These are phyloP conservation scores for Eulithis prunata DNA, from an alignment of 2,888 invertebrate species.

Conservation along the genomic window DNA sequence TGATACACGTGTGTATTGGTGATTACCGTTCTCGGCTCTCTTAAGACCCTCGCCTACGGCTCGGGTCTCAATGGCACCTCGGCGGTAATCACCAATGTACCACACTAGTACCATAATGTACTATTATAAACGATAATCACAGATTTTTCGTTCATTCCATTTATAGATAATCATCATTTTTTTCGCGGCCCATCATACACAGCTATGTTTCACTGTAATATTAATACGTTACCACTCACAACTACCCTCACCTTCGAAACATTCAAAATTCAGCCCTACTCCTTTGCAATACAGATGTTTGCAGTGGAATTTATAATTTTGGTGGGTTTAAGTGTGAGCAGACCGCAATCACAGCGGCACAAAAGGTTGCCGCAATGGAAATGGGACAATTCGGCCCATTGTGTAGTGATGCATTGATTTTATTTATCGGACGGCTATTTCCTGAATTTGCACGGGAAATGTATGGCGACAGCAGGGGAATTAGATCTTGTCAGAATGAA, in stretches of 20 bases:
- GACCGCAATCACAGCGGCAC: conserved; percentile 28
- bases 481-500: conserved; percentile 26
- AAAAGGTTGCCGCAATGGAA: conserved; percentile 55
- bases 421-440: conserved; percentile 49
- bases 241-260: conserved; percentile 2
- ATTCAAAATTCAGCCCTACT: conserved; percentile 6
- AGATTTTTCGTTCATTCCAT: conserved; percentile 25
- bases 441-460: conserved; percentile 38
- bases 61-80: too few relatives aligned
- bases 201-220: conserved; percentile 57
- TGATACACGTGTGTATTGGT: too few relatives aligned
- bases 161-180: conserved; percentile 53
- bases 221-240: conserved; percentile 46
- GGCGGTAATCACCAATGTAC: too few relatives aligned
- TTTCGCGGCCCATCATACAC: conserved; percentile 48
- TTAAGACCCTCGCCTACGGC: too few relatives aligned
- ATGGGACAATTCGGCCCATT: conserved; percentile 52
- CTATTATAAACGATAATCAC: too few relatives aligned
- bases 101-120: too few relatives aligned
- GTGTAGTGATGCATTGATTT: conserved; percentile 52
- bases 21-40: too few relatives aligned
- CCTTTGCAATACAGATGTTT: not conserved
- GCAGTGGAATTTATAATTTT: not conserved
- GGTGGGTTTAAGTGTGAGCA: conserved; percentile 29
- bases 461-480: conserved; percentile 31